Evolutionary conservation across 37 sponge, comb jelly and placozoan species (phyloP).

Genomic region (Crambe crambe): DNA sequence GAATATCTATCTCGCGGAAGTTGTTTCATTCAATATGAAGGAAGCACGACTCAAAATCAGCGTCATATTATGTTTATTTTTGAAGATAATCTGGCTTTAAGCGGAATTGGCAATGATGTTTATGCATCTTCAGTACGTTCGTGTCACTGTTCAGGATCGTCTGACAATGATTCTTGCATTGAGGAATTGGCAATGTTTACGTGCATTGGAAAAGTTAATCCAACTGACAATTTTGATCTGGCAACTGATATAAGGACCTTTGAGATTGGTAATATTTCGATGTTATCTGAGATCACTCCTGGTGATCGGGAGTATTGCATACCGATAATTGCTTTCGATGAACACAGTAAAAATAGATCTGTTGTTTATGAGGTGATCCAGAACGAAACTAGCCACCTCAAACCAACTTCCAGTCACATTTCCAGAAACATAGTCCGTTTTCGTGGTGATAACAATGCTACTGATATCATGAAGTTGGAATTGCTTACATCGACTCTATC

Average conservation of each 20-base stretch:
- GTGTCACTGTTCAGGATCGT: slow-evolving; percentile 10
- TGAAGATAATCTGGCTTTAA: slow-evolving; percentile 10
- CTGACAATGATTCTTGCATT: background rate
- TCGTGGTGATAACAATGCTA: background rate
- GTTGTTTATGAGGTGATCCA: background rate
- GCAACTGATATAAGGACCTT: no score
- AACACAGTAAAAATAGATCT: background rate
- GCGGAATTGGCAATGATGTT: background rate
- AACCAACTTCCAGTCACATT: background rate
- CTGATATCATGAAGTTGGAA: background rate
- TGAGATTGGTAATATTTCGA: background rate
- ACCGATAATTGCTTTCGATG: background rate
- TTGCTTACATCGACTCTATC: background rate
- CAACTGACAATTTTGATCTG: background rate
- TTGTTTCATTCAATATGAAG: slow-evolving; percentile 27
- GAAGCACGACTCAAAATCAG: background rate
- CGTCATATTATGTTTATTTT: background rate
- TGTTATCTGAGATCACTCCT: background rate
- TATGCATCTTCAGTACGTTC: background rate
- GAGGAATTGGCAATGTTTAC: background rate
- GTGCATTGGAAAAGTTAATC: background rate
- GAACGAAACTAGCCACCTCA: background rate
- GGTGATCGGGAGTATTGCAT: background rate
- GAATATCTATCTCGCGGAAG: background rate
- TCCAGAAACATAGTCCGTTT: background rate